Conservation (phyloP, 2,888 invertebrate species). For the Drosophila niveifrons region DNA sequence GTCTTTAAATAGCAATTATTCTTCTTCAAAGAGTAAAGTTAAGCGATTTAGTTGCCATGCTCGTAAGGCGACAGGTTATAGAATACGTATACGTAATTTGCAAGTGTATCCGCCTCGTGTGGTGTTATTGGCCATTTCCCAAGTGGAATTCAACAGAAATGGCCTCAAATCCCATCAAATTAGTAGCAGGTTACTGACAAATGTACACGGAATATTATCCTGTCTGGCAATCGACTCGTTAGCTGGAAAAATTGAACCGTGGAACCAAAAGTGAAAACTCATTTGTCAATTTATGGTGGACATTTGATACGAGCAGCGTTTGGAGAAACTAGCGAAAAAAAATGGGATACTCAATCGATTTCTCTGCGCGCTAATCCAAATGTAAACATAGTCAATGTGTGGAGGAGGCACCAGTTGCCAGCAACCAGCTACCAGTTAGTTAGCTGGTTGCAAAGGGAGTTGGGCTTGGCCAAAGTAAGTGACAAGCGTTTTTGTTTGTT, state of each 20-base stretch:
- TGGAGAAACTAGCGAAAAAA: constrained; percentile 33
- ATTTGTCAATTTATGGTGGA: constrained; percentile 52
- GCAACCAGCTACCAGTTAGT: background rate
- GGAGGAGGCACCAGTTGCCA: background rate
- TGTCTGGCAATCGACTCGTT: constrained; percentile 33
- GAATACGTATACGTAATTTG: background rate
- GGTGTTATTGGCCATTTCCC: background rate
- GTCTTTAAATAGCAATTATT: background rate
- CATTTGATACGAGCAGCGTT: constrained; percentile 49
- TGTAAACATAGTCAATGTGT: constrained; percentile 47
- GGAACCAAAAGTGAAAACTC: constrained; percentile 40
- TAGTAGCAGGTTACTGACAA: constrained; percentile 12
- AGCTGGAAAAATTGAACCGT: constrained; percentile 6
- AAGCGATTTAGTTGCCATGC: background rate
- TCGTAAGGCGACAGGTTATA: background rate
- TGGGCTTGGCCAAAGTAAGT: constrained; percentile 30
- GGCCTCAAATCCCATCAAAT: constrained; percentile 42
- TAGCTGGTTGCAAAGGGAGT: background rate
- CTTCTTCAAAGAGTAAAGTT: background rate
- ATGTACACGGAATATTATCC: constrained; percentile 9
- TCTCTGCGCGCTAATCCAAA: constrained; percentile 50
- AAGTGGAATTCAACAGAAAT: constrained; percentile 2
- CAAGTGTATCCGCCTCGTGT: background rate
- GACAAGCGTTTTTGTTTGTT: constrained; percentile 31
- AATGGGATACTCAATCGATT: constrained; percentile 42